Evolutionary conservation across 2,888 invertebrate genomes (phyloP), one percentile per base, ranked within the genome.

Genomic region (Aleiodes leptofemur): DNA sequence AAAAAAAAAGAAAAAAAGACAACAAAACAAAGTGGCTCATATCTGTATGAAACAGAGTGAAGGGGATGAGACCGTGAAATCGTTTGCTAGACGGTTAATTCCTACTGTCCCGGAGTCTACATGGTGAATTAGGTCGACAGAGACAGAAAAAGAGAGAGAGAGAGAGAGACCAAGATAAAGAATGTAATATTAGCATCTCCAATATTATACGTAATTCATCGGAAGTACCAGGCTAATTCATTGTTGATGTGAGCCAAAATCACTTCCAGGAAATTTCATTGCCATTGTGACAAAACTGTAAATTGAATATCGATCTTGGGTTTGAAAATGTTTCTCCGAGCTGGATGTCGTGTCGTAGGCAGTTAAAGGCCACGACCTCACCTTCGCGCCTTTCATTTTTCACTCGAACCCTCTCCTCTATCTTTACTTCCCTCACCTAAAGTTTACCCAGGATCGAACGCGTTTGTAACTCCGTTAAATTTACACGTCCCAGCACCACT

Each of bases 221-320:
- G 56, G 69, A 72, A 72, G 69, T 43, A 34, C 14, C 8, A 4
- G 29, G 31, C 51, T 50, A 34, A 14, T 31, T 31, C 23, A 29
- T 11, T 11, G 53, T 57, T 34, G 13, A 64, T 43, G 69, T 68
- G 71, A 11, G 43, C 43, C 7, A 43, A 43, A 55, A 55, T 72
- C 1, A 66, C 78, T 86, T 85, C 85, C 78, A 73, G 76, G 85
- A 86, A 85, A 80, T 75, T 77, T 80, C 80, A 79, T 55, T 80
- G 82, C 76, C 79, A 81, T 83, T 84, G 87, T 85, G 86, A 88
- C 86, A 87, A 86, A 87, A 87, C 78, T 85, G 87, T 84, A 86
- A 87, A 88, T 88, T 87, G 87, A 87, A 88, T 88, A 88, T 89
- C 87, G 88, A 89, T 82, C 85, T 78, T 14, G 23, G 55, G 72